These are phyloP conservation scores for Eilema caniola DNA, from an alignment of 2,888 invertebrate genomes.

Conservation along the genomic window DNA sequence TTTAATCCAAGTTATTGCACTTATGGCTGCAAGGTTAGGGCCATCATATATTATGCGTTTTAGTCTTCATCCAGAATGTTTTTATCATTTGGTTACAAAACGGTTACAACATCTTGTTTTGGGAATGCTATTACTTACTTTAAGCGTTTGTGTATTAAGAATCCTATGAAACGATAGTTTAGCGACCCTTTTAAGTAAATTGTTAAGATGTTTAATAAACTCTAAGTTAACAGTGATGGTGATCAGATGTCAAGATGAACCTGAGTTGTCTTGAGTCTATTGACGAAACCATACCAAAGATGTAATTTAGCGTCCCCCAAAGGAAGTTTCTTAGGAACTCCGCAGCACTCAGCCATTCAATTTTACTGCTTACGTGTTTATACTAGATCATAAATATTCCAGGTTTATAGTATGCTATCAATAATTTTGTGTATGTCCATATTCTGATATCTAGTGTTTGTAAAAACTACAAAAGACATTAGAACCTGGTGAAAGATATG, in stretches of 20 bases:
- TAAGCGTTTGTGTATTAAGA: too few species aligned
- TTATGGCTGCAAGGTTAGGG: conserved; percentile 40
- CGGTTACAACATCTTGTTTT: not conserved
- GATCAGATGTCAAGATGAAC: not conserved
- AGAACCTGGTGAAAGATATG: not conserved
- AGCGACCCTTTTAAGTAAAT: not conserved
- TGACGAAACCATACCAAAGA: not conserved
- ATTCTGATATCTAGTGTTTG: not conserved
- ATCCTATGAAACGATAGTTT: not conserved
- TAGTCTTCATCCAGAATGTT: not conserved
- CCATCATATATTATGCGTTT: not conserved
- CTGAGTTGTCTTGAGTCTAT: not conserved
- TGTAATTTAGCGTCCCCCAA: not conserved
- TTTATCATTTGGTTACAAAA: not conserved
- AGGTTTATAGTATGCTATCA: conserved; percentile 4
- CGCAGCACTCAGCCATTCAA: not conserved
- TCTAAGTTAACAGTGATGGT: not conserved
- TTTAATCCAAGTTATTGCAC: conserved; percentile 67
- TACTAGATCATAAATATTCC: not conserved
- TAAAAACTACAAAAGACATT: not conserved
- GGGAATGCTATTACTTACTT: too few species aligned
- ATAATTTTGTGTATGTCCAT: not conserved
- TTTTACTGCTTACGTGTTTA: not conserved
- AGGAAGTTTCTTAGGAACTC: not conserved
- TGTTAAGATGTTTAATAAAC: not conserved